Evolutionary conservation across 1,140 invertebrate species (phyloP).

Genomic region (Meteorus sp.): DNA sequence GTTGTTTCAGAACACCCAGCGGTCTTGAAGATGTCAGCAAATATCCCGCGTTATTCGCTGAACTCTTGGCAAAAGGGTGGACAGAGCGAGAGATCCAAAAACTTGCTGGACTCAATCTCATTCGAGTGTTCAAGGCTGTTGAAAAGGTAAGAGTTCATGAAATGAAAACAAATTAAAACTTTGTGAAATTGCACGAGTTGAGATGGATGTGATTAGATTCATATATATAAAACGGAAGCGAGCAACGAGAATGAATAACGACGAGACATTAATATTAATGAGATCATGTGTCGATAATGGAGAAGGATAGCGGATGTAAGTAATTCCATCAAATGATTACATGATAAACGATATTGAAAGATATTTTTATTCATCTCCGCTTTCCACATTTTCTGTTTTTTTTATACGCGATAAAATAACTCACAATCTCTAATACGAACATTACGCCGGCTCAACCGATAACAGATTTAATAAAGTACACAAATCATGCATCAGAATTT

Average conservation of each 20-base stretch:
- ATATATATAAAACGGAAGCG: too few relatives aligned
- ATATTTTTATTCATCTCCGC: too few relatives aligned
- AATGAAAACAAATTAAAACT: slow-evolving; percentile 15
- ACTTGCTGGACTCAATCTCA: slow-evolving; percentile 74
- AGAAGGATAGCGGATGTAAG: too few relatives aligned
- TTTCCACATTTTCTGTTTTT: too few relatives aligned
- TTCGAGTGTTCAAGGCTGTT: slow-evolving; percentile 74
- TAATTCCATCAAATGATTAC: too few relatives aligned
- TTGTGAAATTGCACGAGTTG: background rate
- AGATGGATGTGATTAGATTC: too few relatives aligned
- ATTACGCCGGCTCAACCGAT: slow-evolving; percentile 34
- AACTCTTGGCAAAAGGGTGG: slow-evolving; percentile 71
- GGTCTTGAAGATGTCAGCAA: slow-evolving; percentile 84
- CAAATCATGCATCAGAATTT: slow-evolving; percentile 41
- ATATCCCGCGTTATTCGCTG: slow-evolving; percentile 76
- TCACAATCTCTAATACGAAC: slow-evolving; percentile 8
- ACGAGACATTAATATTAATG: too few relatives aligned
- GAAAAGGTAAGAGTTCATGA: slow-evolving; percentile 64
- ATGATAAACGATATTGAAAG: too few relatives aligned
- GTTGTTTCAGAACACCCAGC: slow-evolving; percentile 64
- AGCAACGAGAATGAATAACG: too few relatives aligned
- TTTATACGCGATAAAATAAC: background rate
- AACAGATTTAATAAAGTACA: slow-evolving; percentile 42
- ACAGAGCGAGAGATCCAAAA: slow-evolving; percentile 75
- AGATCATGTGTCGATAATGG: too few relatives aligned